Evolutionary conservation across 2,797 vertebrate genomes (phyloP).

Genomic region (Darevskia mixta): DNA sequence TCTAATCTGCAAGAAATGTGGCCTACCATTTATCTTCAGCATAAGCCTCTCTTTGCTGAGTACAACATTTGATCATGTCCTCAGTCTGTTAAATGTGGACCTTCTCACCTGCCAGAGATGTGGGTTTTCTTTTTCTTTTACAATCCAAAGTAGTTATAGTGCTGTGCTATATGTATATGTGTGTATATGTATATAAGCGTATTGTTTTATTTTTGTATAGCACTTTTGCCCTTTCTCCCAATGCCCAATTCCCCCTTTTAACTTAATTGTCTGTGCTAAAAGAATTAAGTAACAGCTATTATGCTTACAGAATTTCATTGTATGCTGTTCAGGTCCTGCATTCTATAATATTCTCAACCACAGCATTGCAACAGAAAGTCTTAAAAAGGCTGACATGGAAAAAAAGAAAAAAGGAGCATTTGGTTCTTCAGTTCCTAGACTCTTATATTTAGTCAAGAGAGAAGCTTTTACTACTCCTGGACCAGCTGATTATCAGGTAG

Average conservation of each 20-base stretch:
- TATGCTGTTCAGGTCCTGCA: slow-evolving; percentile 72
- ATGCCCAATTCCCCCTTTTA: background rate
- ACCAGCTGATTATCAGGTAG: slow-evolving; percentile 81
- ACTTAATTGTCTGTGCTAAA: background rate
- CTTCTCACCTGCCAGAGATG: background rate
- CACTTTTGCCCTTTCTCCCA: background rate
- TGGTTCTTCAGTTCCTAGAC: slow-evolving; percentile 74
- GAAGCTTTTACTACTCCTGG: slow-evolving; percentile 67
- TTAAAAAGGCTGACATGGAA: slow-evolving; percentile 18
- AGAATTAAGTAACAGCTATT: too few relatives aligned
- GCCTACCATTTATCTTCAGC: background rate
- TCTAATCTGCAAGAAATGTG: background rate
- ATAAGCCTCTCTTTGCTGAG: background rate
- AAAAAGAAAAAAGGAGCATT: slow-evolving; percentile 69
- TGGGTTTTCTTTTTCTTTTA: background rate
- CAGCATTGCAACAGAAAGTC: slow-evolving; percentile 19
- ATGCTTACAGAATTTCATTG: slow-evolving; percentile 16
- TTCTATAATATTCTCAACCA: slow-evolving; percentile 68
- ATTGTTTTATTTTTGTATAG: background rate
- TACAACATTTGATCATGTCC: background rate
- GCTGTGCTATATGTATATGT: background rate
- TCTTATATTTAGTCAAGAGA: slow-evolving; percentile 65
- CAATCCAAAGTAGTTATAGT: background rate
- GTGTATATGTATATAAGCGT: background rate
- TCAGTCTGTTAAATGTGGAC: background rate